These are phyloP conservation scores for Brachyhypopomus gauderio DNA, from an alignment of 2,113 vertebrate species.

Conservation along the genomic window DNA sequence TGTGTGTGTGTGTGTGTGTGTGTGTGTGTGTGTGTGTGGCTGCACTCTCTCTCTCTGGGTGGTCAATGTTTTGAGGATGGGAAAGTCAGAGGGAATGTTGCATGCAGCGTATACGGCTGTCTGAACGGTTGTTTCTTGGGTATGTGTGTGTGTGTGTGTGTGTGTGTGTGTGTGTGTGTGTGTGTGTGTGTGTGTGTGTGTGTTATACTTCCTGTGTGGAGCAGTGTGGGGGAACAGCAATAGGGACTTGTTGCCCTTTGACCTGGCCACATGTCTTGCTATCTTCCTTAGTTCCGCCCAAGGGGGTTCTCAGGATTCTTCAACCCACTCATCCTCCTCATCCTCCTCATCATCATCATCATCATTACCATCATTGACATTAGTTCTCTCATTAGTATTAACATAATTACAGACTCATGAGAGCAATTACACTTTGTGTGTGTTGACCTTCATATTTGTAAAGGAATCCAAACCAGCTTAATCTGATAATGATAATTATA, in stretches of 20 bases:
- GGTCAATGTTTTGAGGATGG: constrained; percentile 16
- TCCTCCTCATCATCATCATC: not conserved
- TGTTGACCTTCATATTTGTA: not conserved
- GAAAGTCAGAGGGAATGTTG: not conserved
- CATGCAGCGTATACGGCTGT: not conserved
- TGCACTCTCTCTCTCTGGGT: constrained; percentile 25
- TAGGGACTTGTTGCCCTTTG: constrained; percentile 29
- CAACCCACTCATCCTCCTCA: constrained; percentile 16
- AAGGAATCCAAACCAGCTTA: not conserved
- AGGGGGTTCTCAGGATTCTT: constrained; percentile 28
- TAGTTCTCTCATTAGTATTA: constrained; percentile 12
- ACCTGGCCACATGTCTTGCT: constrained; percentile 27
- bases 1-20: not conserved
- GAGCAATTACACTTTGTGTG: not conserved
- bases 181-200: constrained; percentile 15
- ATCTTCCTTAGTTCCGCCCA: constrained; percentile 28
- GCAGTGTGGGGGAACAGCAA: constrained; percentile 32
- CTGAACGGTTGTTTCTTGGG: constrained; percentile 2
- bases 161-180: not conserved
- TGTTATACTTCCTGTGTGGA: constrained; percentile 23
- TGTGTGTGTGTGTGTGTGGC: not conserved
- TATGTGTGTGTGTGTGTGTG: not conserved
- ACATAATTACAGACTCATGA: constrained; percentile 14
- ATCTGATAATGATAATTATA: not conserved
- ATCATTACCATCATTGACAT: constrained; percentile 2